phyloP scores from a whole-genome alignment of 2,113 vertebrate species.

The Anthoscopus minutus region DNA sequence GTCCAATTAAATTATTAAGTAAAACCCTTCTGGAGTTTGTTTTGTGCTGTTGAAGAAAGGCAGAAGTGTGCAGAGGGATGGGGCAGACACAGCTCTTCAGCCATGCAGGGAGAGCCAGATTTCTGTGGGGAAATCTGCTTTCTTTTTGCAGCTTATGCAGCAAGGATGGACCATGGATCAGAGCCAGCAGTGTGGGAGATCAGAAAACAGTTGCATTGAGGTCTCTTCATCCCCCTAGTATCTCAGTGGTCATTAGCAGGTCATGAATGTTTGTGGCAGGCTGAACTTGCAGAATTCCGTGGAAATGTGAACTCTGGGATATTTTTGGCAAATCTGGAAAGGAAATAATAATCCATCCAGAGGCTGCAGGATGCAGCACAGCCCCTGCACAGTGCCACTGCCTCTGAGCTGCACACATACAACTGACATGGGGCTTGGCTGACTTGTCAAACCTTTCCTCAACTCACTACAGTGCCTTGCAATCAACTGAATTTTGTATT shows the following conservation, averaged over 20 bases:
- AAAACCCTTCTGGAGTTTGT: neutral
- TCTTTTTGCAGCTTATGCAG: neutral
- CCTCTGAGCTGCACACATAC: neutral
- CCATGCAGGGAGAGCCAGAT: neutral
- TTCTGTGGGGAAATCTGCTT: neutral
- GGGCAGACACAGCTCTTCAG: neutral
- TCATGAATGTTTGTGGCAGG: neutral
- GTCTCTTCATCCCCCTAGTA: neutral
- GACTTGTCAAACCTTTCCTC: neutral
- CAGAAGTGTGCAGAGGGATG: neutral
- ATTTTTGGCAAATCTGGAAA: constrained; percentile 15
- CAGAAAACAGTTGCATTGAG: neutral
- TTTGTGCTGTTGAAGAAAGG: neutral
- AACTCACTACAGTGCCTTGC: neutral
- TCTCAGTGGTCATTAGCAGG: neutral
- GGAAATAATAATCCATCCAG: neutral
- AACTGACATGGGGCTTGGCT: neutral
- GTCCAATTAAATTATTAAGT: neutral
- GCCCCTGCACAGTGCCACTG: neutral
- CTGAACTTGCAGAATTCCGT: constrained; percentile 11
- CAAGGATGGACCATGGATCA: neutral
- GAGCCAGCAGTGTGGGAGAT: neutral
- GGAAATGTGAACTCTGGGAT: neutral
- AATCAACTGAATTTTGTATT: constrained; percentile 24
- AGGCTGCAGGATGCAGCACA: constrained; percentile 1